Evolutionary conservation across 2,113 vertebrate genomes (phyloP).

Genomic region (Aix galericulata): DNA sequence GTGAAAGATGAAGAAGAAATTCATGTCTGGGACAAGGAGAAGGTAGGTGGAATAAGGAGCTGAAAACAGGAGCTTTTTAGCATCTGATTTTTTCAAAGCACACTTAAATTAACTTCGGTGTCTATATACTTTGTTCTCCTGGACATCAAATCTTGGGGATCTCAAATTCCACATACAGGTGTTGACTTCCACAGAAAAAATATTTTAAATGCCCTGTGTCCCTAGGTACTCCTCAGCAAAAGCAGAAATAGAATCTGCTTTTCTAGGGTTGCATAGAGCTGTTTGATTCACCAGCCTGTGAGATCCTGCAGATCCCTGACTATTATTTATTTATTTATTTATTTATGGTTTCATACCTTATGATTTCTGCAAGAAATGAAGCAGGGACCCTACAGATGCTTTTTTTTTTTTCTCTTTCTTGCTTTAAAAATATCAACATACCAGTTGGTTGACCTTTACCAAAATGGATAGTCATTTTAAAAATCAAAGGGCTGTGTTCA

Average conservation of each 20-base stretch:
- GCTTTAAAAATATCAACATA: background rate
- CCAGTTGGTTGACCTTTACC: background rate
- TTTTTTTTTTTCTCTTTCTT: background rate
- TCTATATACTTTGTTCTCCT: background rate
- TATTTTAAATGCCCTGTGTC: background rate
- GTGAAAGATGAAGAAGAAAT: background rate
- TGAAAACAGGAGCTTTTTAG: background rate
- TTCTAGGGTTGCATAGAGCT: background rate
- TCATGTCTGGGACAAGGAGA: background rate
- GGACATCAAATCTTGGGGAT: background rate
- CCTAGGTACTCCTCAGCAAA: background rate
- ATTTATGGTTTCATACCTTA: background rate
- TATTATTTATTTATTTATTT: too few relatives aligned
- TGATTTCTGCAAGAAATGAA: background rate
- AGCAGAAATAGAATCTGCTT: background rate
- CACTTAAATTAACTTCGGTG: background rate
- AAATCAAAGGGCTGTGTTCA: background rate
- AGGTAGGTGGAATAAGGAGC: background rate
- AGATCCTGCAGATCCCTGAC: background rate
- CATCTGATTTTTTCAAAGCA: background rate
- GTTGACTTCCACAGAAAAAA: background rate
- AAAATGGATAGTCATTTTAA: background rate
- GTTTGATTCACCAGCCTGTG: background rate
- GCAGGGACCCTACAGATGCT: fast-evolving
- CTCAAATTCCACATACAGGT: background rate